Base-by-base conservation (phyloP, 2,113 vertebrate species). In the Lepus europaeus region DNA sequence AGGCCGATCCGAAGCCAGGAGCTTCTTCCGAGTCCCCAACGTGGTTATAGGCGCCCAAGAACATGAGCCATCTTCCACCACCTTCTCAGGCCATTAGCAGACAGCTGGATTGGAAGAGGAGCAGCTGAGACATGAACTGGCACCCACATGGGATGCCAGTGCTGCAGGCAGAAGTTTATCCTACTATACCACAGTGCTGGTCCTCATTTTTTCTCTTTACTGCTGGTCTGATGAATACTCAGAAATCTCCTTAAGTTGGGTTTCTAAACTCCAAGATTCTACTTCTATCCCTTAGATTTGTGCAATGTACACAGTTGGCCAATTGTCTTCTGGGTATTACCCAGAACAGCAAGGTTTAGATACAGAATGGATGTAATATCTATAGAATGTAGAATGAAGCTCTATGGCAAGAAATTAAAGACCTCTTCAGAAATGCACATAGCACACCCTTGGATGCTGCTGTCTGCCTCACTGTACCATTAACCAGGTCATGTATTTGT, bases 201-300 rank as follows among this genome's bases (percentile, higher is more conserved):
- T 45, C 45, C 45, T 45, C 45, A 45, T 45, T 45, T 45, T 45
- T 45, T 92, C 29, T 72, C 6, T 16, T 72, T 33, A 74, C 23
- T 20, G 56, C 2, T 82, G n/a, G 61, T 51, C 33, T 63, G 36
- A 68, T 3, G 36, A 45, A 72, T 45, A 70, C 2, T 2, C 33
- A 74, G 66, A 90, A 87, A 74, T 86, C 19, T 78, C 33, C 45
- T 22, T 17, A 68, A 73, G 59, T 59, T 33, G 64, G 81, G 5
- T 72, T 96, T 89, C 73, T 69, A 78, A 82, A 94, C 69, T 51
- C 9, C 4, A n/a, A 23, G 59, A 33, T 64, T 59, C 85, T 53
- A 59, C 64, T 25, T 70, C 36, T 66, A 25, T 59, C n/a, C 73
- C n/a, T 20, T 25, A 72, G 56, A 61, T 59, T 39, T 96, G 23